These are phyloP conservation scores for Phaethornis superciliosus DNA, from an alignment of 2,113 vertebrate genomes.

Conservation along the genomic window DNA sequence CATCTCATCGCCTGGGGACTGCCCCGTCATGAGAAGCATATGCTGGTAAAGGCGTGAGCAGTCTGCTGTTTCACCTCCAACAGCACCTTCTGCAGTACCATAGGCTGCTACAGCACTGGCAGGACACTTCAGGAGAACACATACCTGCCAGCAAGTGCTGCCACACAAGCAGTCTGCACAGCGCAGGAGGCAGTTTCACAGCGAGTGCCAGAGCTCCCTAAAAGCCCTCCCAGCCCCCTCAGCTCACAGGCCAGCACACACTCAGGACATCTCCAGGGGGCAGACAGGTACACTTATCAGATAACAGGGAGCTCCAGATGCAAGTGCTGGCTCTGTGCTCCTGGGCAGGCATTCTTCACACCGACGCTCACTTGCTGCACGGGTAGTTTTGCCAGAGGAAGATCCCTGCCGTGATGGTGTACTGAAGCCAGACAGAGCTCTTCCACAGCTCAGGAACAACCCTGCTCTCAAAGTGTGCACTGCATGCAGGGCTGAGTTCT, in stretches of 20 bases:
- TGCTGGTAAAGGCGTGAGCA: accelerated
- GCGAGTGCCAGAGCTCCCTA: accelerated
- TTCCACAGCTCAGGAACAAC: accelerated
- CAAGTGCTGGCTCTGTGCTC: not conserved
- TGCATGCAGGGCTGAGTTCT: accelerated
- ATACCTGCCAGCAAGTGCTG: not conserved
- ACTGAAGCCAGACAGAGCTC: accelerated
- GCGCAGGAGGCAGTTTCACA: accelerated
- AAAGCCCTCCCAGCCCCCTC: not conserved
- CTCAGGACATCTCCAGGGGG: not conserved
- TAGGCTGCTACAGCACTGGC: not conserved
- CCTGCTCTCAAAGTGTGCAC: accelerated
- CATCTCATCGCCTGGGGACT: accelerated
- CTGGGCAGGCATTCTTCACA: accelerated
- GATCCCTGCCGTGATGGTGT: accelerated
- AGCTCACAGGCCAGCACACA: not conserved
- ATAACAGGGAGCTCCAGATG: accelerated
- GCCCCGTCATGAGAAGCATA: accelerated
- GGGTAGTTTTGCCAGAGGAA: not conserved
- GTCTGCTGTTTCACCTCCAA: not conserved
- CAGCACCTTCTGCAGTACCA: not conserved
- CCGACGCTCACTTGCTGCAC: accelerated
- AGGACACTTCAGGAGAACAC: not conserved
- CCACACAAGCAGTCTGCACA: accelerated
- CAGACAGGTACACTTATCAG: accelerated